Conservation (phyloP, 2,888 invertebrate species). For the Encarsia formosa region DNA sequence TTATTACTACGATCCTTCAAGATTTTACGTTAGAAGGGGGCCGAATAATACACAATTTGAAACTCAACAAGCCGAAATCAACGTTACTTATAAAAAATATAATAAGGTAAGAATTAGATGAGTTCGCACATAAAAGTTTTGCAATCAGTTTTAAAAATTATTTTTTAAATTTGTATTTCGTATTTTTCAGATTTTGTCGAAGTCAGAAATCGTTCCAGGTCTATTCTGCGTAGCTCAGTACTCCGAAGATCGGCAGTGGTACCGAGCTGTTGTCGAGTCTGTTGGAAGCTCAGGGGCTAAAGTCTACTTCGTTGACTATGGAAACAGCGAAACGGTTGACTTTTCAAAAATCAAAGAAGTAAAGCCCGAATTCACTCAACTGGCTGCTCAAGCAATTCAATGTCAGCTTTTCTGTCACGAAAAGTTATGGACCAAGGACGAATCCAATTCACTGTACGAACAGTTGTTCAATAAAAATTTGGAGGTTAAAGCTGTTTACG, state of each 20-base stretch:
- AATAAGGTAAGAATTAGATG: no score
- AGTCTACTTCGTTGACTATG: constrained; percentile 68
- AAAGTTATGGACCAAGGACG: constrained; percentile 28
- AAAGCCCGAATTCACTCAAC: constrained; percentile 36
- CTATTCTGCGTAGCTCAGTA: constrained; percentile 45
- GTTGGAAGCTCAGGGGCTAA: constrained; percentile 52
- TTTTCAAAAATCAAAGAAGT: constrained; percentile 52
- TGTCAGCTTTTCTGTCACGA: constrained; percentile 43
- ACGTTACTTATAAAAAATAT: no score
- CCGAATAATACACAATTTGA: no score
- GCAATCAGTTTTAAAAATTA: no score
- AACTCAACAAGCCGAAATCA: no score
- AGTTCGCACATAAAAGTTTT: no score
- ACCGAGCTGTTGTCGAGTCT: constrained; percentile 58
- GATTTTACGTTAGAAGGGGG: no score
- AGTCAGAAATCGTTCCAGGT: constrained; percentile 31
- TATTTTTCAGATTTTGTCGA: constrained; percentile 27
- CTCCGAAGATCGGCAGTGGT: constrained; percentile 65
- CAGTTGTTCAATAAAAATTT: constrained; percentile 32
- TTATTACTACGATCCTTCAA: no score
- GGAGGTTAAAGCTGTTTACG: constrained; percentile 40
- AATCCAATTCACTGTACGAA: constrained; percentile 33
- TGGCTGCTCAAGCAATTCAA: constrained; percentile 47
- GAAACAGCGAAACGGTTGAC: constrained; percentile 62
- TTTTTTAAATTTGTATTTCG: no score